Base-by-base conservation (phyloP, 2,113 vertebrate species). In the Etheostoma cragini region DNA sequence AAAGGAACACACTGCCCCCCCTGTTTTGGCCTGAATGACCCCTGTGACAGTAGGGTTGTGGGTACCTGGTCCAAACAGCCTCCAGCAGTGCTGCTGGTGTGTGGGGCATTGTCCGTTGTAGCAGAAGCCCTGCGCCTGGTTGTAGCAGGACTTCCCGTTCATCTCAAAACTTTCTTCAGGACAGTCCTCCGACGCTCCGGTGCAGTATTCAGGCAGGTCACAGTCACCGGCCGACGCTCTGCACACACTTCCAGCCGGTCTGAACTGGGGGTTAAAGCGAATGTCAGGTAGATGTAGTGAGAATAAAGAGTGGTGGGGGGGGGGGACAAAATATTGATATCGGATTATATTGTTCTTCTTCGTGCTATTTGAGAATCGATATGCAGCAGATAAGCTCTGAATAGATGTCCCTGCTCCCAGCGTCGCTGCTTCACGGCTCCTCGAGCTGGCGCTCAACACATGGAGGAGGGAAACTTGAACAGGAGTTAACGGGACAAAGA, bases 81-180 rank as follows among this genome's bases (percentile, higher is more conserved):
- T 77, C 63, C 82, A 94, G 92, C 98, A 99, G 89, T 95, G 96
- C 81, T 94, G 90, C 58, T 89, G 8, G 0, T 88, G 88, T 0
- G 95, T 95, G 8, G 97, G 98, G n/a, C 98, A 99, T 45, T 50
- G 87, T n/a, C 98, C 97, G 0, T 96, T 73, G 90, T 95, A 93
- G 91, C 96, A 97, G 91, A 94, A 97, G 5, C 97, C 96, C 0
- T 72, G 84, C 1, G 90, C 93, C 0, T 74, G 88, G 2, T 80
- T 76, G 82, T 33, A 62, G 81, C 98, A 99, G 30, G 95, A 87
- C 0, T 93, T 87, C 38, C 97, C 98, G 0, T 98, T 98, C 94
- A 98, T 96, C 83, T 92, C 93, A 78, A 97, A 98, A 47, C 88
- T 90, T 0, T 98, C 95, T n/a, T 96, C 95, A 0, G 98, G 97